Evolutionary conservation across 2,797 vertebrate species (phyloP).

Genomic region (Ptychadena robeensis): DNA sequence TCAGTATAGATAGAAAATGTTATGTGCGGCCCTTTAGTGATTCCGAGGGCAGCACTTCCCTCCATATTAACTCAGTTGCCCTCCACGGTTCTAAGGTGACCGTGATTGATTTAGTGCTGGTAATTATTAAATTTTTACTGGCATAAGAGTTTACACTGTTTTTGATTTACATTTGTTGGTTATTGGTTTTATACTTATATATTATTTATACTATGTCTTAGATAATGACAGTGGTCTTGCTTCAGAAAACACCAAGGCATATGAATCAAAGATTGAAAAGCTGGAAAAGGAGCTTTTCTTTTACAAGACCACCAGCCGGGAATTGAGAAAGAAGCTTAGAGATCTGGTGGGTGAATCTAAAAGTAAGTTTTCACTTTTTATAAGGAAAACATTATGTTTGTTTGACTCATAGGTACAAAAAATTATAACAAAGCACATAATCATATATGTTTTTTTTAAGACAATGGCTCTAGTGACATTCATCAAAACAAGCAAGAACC

Average conservation of each 20-base stretch:
- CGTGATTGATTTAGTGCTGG: too few relatives aligned
- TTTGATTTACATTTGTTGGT: background rate
- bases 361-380: conserved; percentile 43
- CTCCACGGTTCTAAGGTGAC: too few relatives aligned
- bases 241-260: conserved; percentile 69
- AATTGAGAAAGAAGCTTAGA: conserved; percentile 86
- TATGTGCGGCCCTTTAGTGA: too few relatives aligned
- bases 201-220: conserved; percentile 53
- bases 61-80: too few relatives aligned
- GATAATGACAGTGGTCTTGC: conserved; percentile 71
- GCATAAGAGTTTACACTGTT: too few relatives aligned
- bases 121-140: too few relatives aligned
- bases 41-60: too few relatives aligned
- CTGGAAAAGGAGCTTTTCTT: conserved; percentile 90
- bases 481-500: conserved; percentile 61
- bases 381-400: background rate
- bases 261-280: conserved; percentile 80
- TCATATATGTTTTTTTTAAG: conserved; percentile 65
- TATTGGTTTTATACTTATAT: conserved; percentile 54
- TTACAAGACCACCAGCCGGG: conserved; percentile 88
- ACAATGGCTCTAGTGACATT: conserved; percentile 62
- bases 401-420: too few relatives aligned
- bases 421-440: too few relatives aligned
- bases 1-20: too few relatives aligned
- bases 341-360: conserved; percentile 70